These are phyloP conservation scores for Daktulosphaira vitifoliae DNA, from an alignment of 1,140 invertebrate species.

Conservation along the genomic window DNA sequence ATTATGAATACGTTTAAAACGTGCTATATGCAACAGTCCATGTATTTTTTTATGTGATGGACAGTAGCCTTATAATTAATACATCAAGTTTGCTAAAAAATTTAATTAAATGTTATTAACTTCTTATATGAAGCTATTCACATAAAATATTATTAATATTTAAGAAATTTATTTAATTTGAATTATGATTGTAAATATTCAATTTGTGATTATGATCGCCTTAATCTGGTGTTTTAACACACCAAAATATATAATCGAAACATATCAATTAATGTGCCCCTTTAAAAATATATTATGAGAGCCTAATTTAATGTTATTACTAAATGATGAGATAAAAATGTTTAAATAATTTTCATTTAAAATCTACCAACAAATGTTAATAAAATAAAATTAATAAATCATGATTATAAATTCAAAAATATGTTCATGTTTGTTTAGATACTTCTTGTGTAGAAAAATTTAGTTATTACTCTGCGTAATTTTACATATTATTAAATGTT, in stretches of 20 bases:
- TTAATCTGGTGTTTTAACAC: background rate
- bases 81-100: background rate
- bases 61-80: conserved; percentile 29
- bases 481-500: conserved; percentile 18
- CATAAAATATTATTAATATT: background rate
- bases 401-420: background rate
- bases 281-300: conserved; percentile 14
- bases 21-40: conserved; percentile 20
- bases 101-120: background rate
- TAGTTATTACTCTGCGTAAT: conserved; percentile 31
- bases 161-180: background rate
- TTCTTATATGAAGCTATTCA: background rate
- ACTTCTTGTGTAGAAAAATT: conserved; percentile 25
- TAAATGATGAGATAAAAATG: conserved; percentile 21
- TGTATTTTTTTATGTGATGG: conserved; percentile 32
- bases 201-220: conserved; percentile 21
- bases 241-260: conserved; percentile 31
- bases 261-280: conserved; percentile 32
- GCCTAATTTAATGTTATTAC: conserved; percentile 20
- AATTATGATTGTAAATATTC: background rate
- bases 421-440: conserved; percentile 13
- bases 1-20: conserved; percentile 25
- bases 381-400: conserved; percentile 1
- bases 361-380: background rate
- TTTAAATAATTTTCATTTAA: conserved; percentile 4